A percentile compares a stretch with the other conserved stretches of the same genome.
phyloP scores from a whole-genome alignment of 2,113 vertebrate genomes.

The Notiomystis cincta region DNA sequence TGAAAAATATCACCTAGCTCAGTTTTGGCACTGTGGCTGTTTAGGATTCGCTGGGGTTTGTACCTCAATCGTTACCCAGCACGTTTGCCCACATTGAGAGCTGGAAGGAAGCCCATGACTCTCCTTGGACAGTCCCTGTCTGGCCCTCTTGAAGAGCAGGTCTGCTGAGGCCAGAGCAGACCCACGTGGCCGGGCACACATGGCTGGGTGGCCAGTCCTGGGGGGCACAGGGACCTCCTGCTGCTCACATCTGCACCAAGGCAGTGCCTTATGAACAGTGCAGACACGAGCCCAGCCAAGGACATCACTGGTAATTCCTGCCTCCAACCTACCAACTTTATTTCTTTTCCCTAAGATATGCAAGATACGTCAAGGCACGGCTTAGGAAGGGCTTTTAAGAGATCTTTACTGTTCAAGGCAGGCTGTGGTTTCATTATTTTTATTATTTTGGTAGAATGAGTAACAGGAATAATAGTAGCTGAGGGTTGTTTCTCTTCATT shows the following conservation, averaged over 20 bases:
- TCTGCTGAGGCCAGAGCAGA: not conserved
- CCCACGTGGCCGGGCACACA: rapidly evolving
- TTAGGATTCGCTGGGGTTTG: not conserved
- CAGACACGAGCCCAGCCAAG: not conserved
- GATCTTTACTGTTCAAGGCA: slow-evolving; percentile 40
- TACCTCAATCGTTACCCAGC: not conserved
- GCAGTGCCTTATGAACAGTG: not conserved
- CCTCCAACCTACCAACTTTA: not conserved
- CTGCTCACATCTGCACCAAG: not conserved
- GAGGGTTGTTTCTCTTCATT: slow-evolving; percentile 68
- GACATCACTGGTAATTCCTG: not conserved
- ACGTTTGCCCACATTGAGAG: not conserved
- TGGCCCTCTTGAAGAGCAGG: not conserved
- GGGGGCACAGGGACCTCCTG: not conserved
- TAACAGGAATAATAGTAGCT: slow-evolving; percentile 67
- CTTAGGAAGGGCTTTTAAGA: slow-evolving; percentile 41
- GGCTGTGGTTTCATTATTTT: slow-evolving; percentile 68
- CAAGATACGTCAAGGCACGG: not conserved
- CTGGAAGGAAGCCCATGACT: not conserved
- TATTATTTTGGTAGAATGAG: slow-evolving; percentile 68
- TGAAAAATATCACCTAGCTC: slow-evolving; percentile 1
- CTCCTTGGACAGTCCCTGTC: not conserved
- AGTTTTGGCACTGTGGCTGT: not conserved
- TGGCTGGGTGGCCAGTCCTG: not conserved
- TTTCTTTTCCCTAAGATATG: slow-evolving; percentile 5